A percentile compares a stretch with the other conserved stretches of the same genome.
Conservation (phyloP, 2,888 invertebrate species). For the Plagodis pulveraria region DNA sequence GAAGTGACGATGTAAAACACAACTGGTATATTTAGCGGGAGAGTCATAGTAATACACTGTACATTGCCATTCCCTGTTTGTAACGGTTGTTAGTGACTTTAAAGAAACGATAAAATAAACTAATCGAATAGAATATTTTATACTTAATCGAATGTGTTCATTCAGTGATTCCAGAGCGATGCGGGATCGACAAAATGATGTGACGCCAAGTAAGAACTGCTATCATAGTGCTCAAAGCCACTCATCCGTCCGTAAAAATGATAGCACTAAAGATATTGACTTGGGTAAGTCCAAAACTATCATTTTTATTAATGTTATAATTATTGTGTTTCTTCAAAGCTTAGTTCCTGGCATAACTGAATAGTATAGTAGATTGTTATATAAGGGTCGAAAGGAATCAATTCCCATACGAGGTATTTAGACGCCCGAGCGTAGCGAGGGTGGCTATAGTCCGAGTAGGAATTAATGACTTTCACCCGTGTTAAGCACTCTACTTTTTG, state of each 20-base stretch:
- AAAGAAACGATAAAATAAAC: no score
- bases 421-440: no score
- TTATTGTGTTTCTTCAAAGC: neutral
- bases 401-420: no score
- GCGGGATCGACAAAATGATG: constrained; percentile 56
- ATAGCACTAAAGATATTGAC: constrained; percentile 64
- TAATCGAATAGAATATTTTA: no score
- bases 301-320: neutral
- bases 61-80: neutral
- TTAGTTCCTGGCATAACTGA: constrained; percentile 7
- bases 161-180: constrained; percentile 57
- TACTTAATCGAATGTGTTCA: constrained; percentile 1
- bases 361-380: no score
- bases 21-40: constrained; percentile 28
- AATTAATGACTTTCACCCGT: no score
- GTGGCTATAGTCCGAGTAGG: no score
- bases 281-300: constrained; percentile 63
- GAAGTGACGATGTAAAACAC: constrained; percentile 54
- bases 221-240: constrained; percentile 59
- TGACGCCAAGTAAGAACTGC: constrained; percentile 48
- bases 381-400: no score
- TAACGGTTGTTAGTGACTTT: no score
- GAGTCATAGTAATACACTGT: constrained; percentile 3
- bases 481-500: no score
- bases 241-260: constrained; percentile 73